Conservation (phyloP, 2,113 vertebrate species). For the Sardina pilchardus region DNA sequence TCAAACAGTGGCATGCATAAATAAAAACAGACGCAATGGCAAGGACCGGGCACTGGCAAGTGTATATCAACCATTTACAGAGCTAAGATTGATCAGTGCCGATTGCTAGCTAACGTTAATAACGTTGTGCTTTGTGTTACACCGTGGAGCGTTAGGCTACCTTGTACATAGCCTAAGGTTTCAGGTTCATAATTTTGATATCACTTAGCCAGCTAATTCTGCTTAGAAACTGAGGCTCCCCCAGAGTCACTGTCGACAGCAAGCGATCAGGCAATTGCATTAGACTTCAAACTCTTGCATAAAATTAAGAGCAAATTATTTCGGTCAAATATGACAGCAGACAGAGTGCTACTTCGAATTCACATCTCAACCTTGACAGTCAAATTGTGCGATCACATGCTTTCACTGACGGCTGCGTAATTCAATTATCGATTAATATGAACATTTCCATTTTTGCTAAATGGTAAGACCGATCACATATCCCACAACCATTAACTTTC, state of each 20-base stretch:
- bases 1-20: constrained; percentile 6
- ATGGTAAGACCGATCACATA: constrained; percentile 35
- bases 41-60: background rate
- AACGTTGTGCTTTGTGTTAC: constrained; percentile 18
- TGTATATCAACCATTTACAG: constrained; percentile 11
- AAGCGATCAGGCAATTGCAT: background rate
- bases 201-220: constrained; percentile 32
- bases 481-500: constrained; percentile 72
- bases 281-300: constrained; percentile 13
- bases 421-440: constrained; percentile 67
- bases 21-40: constrained; percentile 16
- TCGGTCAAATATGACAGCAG: constrained; percentile 20
- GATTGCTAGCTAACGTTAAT: constrained; percentile 20
- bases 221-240: constrained; percentile 21
- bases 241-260: background rate
- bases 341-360: constrained; percentile 46
- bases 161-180: constrained; percentile 17
- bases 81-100: constrained; percentile 8
- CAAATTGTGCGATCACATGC: constrained; percentile 62
- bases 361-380: constrained; percentile 58
- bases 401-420: constrained; percentile 60
- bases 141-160: constrained; percentile 12
- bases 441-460: constrained; percentile 41
- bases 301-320: constrained; percentile 15
- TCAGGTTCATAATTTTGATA: constrained; percentile 24